Conservation (phyloP, 1,140 invertebrate genomes). For the Temnothorax nylanderi region DNA sequence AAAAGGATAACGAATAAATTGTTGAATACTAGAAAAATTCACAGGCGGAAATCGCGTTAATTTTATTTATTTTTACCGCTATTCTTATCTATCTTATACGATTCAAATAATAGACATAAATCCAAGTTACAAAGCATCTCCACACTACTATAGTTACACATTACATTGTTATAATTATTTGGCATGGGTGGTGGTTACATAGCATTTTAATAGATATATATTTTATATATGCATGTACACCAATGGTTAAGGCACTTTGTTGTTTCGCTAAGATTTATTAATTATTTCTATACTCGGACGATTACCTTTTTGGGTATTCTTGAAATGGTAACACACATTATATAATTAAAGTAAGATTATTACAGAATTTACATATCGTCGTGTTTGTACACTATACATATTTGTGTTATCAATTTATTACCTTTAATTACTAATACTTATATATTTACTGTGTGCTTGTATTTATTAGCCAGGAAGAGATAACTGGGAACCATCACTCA, state of each 20-base stretch:
- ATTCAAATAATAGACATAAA: slow-evolving; percentile 36
- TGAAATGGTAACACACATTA: not conserved
- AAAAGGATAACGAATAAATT: slow-evolving; percentile 77
- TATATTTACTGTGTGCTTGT: slow-evolving; percentile 47
- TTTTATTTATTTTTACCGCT: slow-evolving; percentile 66
- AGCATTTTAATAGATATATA: slow-evolving; percentile 33
- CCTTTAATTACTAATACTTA: slow-evolving; percentile 40
- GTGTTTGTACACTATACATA: slow-evolving; percentile 24
- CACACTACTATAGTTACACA: slow-evolving; percentile 79
- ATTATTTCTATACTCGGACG: slow-evolving; percentile 2
- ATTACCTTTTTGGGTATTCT: not conserved
- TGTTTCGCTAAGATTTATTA: slow-evolving; percentile 17
- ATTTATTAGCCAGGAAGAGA: slow-evolving; percentile 51
- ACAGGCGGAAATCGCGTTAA: slow-evolving; percentile 56
- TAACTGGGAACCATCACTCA: slow-evolving; percentile 67
- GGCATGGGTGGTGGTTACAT: slow-evolving; percentile 71
- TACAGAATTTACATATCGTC: not conserved
- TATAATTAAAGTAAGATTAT: slow-evolving; percentile 34
- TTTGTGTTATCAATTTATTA: slow-evolving; percentile 19
- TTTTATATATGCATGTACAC: slow-evolving; percentile 25
- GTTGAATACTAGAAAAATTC: slow-evolving; percentile 75
- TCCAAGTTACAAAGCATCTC: slow-evolving; percentile 74
- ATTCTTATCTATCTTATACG: slow-evolving; percentile 50
- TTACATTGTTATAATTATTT: slow-evolving; percentile 79
- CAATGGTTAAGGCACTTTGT: slow-evolving; percentile 9